Evolutionary conservation across 2,888 invertebrate genomes (phyloP).

Genomic region (Trilocha varians): DNA sequence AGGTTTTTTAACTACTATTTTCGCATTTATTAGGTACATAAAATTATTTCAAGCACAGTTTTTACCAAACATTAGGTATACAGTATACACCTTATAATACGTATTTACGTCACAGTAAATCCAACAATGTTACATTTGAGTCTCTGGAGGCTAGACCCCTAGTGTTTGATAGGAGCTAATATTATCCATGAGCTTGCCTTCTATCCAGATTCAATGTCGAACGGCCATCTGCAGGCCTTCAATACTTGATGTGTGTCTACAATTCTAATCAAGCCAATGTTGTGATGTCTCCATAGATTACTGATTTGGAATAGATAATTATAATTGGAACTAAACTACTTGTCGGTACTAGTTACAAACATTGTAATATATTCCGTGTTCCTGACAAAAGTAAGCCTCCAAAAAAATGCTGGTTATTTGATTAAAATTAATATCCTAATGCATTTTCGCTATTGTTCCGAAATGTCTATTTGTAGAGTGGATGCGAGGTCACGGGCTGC

Average conservation of each 20-base stretch:
- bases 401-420: neutral
- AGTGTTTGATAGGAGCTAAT: conserved; percentile 26
- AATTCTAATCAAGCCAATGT: conserved; percentile 44
- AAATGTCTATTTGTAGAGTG: neutral
- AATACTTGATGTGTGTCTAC: conserved; percentile 54
- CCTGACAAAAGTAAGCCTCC: neutral
- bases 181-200: conserved; percentile 30
- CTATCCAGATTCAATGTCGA: conserved; percentile 22
- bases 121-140: neutral
- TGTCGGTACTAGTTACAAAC: no score
- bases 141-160: neutral
- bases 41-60: no score
- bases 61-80: no score
- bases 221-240: conserved; percentile 31
- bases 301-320: conserved; percentile 28
- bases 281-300: conserved; percentile 27
- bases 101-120: no score
- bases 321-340: neutral
- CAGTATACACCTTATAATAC: no score
- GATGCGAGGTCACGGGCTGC: conserved; percentile 14
- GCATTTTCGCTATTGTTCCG: neutral
- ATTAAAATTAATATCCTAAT: neutral
- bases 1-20: no score
- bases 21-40: no score
- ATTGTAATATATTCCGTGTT: neutral